Conservation (phyloP, 2,113 vertebrate species). For the Uria lomvia region DNA sequence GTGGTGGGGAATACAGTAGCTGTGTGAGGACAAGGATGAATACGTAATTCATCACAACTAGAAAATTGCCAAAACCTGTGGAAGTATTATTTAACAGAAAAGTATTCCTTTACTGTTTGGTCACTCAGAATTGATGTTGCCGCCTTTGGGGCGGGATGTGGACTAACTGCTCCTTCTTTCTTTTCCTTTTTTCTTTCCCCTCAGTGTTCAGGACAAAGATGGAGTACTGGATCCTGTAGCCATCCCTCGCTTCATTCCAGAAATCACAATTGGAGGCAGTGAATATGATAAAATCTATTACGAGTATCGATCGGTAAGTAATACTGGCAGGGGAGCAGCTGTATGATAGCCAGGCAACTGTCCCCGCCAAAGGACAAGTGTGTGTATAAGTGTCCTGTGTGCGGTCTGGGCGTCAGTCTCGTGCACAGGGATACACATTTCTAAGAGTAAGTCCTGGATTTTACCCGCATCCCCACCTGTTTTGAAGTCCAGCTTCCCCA, state of each 20-base stretch:
- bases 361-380: background rate
- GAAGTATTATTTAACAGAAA: background rate
- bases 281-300: slow-evolving; percentile 74
- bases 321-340: background rate
- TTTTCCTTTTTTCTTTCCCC: background rate
- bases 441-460: background rate
- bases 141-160: background rate
- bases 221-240: slow-evolving; percentile 62
- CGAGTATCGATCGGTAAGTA: slow-evolving; percentile 76
- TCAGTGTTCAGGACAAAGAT: slow-evolving; percentile 82
- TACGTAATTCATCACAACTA: background rate
- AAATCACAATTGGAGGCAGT: slow-evolving; percentile 82
- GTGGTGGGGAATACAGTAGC: too few relatives aligned
- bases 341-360: background rate
- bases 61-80: background rate
- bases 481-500: background rate
- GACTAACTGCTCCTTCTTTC: background rate
- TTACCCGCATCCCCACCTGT: background rate
- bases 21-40: background rate
- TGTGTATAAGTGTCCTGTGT: background rate
- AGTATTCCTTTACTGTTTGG: background rate
- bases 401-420: background rate
- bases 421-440: background rate
- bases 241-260: slow-evolving; percentile 82
- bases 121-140: background rate